Evolutionary conservation across 2,888 invertebrate species (phyloP).

Genomic region (Sinohyriopsis cumingii): DNA sequence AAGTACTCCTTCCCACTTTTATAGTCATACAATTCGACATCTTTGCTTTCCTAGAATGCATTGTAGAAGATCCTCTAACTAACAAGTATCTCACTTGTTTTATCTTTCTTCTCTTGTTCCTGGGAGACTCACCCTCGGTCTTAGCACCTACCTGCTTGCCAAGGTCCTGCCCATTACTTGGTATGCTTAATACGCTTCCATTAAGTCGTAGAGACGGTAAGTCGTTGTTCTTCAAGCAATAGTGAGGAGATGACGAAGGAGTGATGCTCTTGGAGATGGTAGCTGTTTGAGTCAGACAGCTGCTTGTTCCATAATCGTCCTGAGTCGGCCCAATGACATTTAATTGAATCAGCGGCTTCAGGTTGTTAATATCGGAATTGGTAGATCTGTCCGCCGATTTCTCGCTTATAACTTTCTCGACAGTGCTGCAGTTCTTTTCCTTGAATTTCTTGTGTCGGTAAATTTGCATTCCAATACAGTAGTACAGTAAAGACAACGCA

Average conservation of each 20-base stretch:
- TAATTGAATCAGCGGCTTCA: no score
- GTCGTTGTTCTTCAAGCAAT: no score
- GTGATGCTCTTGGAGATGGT: no score
- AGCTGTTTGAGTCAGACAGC: no score
- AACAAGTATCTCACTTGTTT: conserved; percentile 26
- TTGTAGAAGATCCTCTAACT: conserved; percentile 30
- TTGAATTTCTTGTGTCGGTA: conserved; percentile 38
- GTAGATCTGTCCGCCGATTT: conserved; percentile 20
- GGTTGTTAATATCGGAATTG: no score
- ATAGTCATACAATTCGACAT: conserved; percentile 31
- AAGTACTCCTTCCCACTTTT: conserved; percentile 47
- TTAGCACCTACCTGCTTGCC: neutral
- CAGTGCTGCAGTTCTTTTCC: conserved; percentile 29
- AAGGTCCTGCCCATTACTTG: no score
- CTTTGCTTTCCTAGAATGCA: conserved; percentile 25
- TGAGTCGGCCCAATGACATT: no score
- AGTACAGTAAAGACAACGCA: conserved; percentile 35
- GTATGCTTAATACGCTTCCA: no score
- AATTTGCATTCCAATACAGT: conserved; percentile 41
- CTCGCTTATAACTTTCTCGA: conserved; percentile 24
- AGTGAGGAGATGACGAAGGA: no score
- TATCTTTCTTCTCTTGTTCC: neutral
- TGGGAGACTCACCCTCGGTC: conserved; percentile 6
- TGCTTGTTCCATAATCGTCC: no score
- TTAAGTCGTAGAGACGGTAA: no score